These are phyloP conservation scores for Tapera naevia DNA, from an alignment of 2,797 vertebrate species.

Conservation along the genomic window DNA sequence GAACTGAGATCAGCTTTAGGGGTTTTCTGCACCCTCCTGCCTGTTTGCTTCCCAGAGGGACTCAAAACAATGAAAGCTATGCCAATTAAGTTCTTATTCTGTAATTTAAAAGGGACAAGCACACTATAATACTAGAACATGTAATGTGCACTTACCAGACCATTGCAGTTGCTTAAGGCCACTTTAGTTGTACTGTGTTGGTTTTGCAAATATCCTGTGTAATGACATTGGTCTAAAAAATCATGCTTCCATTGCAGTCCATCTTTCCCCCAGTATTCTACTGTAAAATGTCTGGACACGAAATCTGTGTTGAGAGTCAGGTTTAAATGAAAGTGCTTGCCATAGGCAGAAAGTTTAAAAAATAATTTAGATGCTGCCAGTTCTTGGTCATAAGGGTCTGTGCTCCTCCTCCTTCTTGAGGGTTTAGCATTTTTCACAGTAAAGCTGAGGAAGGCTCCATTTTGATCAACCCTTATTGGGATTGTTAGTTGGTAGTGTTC, in stretches of 20 bases:
- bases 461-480: slow-evolving; percentile 92
- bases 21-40: neutral
- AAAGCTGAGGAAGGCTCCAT: slow-evolving; percentile 96
- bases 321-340: slow-evolving; percentile 98
- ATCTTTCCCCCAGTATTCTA: slow-evolving; percentile 95
- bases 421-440: slow-evolving; percentile 95
- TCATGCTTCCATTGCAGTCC: slow-evolving; percentile 92
- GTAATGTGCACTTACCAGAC: slow-evolving; percentile 87
- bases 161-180: slow-evolving; percentile 94
- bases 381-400: slow-evolving; percentile 81
- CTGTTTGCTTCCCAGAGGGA: neutral
- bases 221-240: slow-evolving; percentile 93
- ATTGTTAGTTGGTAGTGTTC: slow-evolving; percentile 97
- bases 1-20: neutral
- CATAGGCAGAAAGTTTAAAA: slow-evolving; percentile 97
- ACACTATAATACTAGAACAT: neutral
- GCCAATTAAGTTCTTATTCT: neutral
- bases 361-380: slow-evolving; percentile 88
- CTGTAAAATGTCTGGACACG: slow-evolving; percentile 94
- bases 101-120: neutral
- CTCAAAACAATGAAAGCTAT: neutral
- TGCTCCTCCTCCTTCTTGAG: slow-evolving; percentile 88
- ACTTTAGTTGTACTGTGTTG: slow-evolving; percentile 89
- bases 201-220: slow-evolving; percentile 93
- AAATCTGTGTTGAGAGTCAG: slow-evolving; percentile 94